Percentiles rank a stretch among this genome's conserved stretches.
These are phyloP conservation scores for Drosophila punjabiensis DNA, from an alignment of 1,140 invertebrate genomes.

Conservation along the genomic window DNA sequence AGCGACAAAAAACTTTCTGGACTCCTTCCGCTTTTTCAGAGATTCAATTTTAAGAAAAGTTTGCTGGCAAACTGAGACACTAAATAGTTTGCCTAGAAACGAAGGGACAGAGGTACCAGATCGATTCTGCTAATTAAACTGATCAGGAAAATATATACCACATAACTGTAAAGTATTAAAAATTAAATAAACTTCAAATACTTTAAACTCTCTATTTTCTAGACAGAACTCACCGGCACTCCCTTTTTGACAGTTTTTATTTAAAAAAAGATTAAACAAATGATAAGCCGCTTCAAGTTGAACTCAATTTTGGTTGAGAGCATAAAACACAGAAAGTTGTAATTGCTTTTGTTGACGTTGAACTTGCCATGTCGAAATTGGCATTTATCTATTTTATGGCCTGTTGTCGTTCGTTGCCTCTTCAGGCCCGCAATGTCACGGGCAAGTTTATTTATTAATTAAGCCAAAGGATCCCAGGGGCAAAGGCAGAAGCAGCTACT, in stretches of 20 bases:
- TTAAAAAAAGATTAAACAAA: background rate
- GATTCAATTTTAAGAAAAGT: conserved; percentile 2
- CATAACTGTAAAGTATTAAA: background rate
- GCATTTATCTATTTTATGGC: conserved; percentile 64
- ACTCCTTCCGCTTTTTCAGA: background rate
- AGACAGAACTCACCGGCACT: background rate
- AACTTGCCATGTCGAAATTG: conserved; percentile 40
- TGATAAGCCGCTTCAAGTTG: conserved; percentile 26
- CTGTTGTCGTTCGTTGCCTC: background rate
- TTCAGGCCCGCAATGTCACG: background rate
- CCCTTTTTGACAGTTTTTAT: background rate
- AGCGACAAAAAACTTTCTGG: conserved; percentile 26
- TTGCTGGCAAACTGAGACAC: background rate
- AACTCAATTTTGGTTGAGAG: conserved; percentile 3
- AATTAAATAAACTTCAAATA: background rate
- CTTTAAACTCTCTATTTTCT: background rate
- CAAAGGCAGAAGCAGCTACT: conserved; percentile 7
- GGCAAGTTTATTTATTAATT: conserved; percentile 70
- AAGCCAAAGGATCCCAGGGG: conserved; percentile 22
- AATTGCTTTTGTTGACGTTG: conserved; percentile 37
- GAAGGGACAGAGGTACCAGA: background rate
- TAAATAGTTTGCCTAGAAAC: background rate
- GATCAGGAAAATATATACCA: background rate
- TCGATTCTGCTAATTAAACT: background rate
- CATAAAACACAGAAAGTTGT: conserved; percentile 10